Conservation (phyloP, 2,888 invertebrate genomes). For the Xiphydria camelus region DNA sequence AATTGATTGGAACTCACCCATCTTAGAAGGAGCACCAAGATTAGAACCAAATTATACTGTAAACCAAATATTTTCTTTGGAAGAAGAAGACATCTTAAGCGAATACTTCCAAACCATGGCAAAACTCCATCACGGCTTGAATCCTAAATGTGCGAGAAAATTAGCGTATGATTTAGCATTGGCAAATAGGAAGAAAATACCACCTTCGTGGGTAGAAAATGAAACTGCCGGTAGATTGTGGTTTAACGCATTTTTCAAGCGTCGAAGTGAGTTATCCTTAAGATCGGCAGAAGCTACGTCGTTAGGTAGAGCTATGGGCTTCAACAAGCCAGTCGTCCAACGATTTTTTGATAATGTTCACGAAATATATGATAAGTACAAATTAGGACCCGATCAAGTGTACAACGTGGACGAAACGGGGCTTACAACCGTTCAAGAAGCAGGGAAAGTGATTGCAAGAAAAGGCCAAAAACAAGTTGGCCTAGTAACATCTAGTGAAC, state of each 20-base stretch:
- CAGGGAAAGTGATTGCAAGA: constrained; percentile 17
- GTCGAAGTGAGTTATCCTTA: background rate
- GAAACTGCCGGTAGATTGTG: constrained; percentile 2
- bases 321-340: constrained; percentile 21
- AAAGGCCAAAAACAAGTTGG: constrained; percentile 28
- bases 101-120: constrained; percentile 17
- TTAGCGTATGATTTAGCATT: constrained; percentile 18
- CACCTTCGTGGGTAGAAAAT: constrained; percentile 9
- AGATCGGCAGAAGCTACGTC: background rate
- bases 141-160: constrained; percentile 19
- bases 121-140: constrained; percentile 19
- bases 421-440: constrained; percentile 17
- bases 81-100: constrained; percentile 13
- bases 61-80: constrained; percentile 16
- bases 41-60: constrained; percentile 14
- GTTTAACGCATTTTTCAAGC: background rate
- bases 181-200: constrained; percentile 14
- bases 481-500: constrained; percentile 25
- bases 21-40: constrained; percentile 4
- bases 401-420: constrained; percentile 27
- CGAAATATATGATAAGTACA: constrained; percentile 9
- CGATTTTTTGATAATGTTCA: constrained; percentile 17
- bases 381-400: constrained; percentile 18
- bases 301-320: constrained; percentile 10
- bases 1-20: too few species aligned